Evolutionary conservation across 2,797 vertebrate genomes (phyloP).

Genomic region (Silurus aristotelis): DNA sequence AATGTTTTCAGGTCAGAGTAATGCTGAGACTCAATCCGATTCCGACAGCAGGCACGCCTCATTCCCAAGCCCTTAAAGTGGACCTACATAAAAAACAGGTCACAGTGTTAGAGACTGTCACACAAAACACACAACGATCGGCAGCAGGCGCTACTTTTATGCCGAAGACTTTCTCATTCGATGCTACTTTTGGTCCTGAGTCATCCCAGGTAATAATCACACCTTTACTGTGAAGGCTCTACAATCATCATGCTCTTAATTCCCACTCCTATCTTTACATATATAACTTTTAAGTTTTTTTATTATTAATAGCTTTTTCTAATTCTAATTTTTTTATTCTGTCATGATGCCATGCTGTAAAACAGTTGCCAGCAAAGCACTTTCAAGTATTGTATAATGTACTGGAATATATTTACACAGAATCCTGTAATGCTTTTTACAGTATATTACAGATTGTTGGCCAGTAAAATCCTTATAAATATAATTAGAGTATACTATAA

Average conservation of each 20-base stretch:
- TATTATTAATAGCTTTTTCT: background rate
- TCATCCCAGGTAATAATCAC: slow-evolving; percentile 84
- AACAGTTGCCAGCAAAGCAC: too few relatives aligned
- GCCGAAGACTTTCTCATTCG: slow-evolving; percentile 91
- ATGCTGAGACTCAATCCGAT: slow-evolving; percentile 87
- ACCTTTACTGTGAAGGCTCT: slow-evolving; percentile 15
- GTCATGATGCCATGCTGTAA: background rate
- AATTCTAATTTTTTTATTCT: too few relatives aligned
- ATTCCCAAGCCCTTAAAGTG: slow-evolving; percentile 85
- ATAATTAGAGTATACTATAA: background rate
- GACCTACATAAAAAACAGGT: slow-evolving; percentile 90
- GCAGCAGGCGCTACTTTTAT: slow-evolving; percentile 71
- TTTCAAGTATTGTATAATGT: background rate
- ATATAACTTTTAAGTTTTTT: background rate
- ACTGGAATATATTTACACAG: background rate
- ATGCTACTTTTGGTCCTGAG: slow-evolving; percentile 88
- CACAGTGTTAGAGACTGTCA: slow-evolving; percentile 81
- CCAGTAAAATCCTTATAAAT: background rate
- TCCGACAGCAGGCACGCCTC: slow-evolving; percentile 73
- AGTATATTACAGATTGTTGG: background rate
- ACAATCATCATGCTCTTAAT: slow-evolving; percentile 20
- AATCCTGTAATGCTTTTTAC: background rate
- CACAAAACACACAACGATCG: slow-evolving; percentile 75
- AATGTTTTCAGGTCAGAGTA: slow-evolving; percentile 85
- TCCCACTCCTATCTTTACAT: background rate